phyloP scores from a whole-genome alignment of 1,140 invertebrate species.

The Linepithema humile region DNA sequence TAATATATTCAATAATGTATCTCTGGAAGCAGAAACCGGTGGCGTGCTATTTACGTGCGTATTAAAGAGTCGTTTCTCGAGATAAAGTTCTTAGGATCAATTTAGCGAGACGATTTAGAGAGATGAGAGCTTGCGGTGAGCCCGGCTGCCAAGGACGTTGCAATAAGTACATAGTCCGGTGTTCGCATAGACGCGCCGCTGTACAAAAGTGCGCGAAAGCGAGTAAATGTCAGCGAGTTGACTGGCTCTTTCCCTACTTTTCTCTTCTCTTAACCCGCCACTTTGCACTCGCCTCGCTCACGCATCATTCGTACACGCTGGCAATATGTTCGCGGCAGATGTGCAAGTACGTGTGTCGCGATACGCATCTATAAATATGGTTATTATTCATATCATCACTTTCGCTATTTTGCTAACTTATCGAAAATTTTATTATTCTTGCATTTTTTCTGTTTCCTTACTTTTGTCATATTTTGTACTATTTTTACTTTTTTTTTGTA shows the following conservation, averaged over 20 bases:
- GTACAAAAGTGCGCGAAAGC: slow-evolving; percentile 56
- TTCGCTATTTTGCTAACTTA: not conserved
- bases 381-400: not conserved
- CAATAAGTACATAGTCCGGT: slow-evolving; percentile 50
- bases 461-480: not conserved
- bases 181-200: slow-evolving; percentile 18
- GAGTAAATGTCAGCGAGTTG: slow-evolving; percentile 64
- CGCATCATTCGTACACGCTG: not conserved
- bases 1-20: not conserved
- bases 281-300: not conserved
- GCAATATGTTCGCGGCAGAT: slow-evolving; percentile 62
- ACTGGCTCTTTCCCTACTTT: not conserved
- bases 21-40: not conserved
- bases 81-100: not conserved
- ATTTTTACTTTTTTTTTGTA: not conserved
- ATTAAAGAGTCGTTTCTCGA: not conserved
- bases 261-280: not conserved
- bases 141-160: not conserved
- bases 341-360: slow-evolving; percentile 37
- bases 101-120: not conserved
- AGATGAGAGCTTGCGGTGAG: not conserved
- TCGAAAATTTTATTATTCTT: not conserved
- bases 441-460: not conserved
- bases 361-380: not conserved
- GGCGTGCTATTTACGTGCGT: not conserved